Percentiles rank a stretch among this genome's conserved stretches.
phyloP scores from a whole-genome alignment of 2,113 vertebrate species.

The Sebastes schlegelii region DNA sequence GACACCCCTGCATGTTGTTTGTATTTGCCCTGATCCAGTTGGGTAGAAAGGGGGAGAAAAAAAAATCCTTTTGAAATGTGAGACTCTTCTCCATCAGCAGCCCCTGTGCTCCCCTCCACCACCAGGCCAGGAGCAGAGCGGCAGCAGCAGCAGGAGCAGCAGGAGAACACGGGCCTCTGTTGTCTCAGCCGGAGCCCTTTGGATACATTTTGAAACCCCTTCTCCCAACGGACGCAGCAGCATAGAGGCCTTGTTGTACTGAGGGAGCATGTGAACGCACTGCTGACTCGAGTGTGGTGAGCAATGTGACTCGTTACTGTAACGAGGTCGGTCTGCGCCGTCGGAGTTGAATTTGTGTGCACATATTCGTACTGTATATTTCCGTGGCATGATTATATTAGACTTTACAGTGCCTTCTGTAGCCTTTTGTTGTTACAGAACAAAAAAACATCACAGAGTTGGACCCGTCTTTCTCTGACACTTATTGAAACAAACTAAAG shows the following conservation, averaged over 20 bases:
- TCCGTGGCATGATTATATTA: no score
- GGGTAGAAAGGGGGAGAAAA: slow-evolving; percentile 25
- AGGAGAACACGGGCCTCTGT: slow-evolving; percentile 76
- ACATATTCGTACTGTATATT: no score
- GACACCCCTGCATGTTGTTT: slow-evolving; percentile 61
- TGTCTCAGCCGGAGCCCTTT: slow-evolving; percentile 72
- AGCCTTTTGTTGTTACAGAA: not conserved
- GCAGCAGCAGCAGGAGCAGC: slow-evolving; percentile 59
- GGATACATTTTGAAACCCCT: slow-evolving; percentile 66
- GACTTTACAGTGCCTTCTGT: not conserved
- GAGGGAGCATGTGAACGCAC: slow-evolving; percentile 81
- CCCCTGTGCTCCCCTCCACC: slow-evolving; percentile 51
- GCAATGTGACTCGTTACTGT: slow-evolving; percentile 77
- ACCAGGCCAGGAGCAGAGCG: slow-evolving; percentile 57
- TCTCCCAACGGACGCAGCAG: slow-evolving; percentile 60
- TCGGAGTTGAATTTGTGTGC: not conserved
- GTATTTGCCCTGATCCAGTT: slow-evolving; percentile 64
- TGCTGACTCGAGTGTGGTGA: slow-evolving; percentile 73
- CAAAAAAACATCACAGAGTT: not conserved
- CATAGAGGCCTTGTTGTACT: slow-evolving; percentile 76
- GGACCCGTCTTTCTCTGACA: not conserved
- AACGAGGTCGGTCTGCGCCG: slow-evolving; percentile 43
- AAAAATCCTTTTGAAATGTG: slow-evolving; percentile 75
- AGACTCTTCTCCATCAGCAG: slow-evolving; percentile 71
- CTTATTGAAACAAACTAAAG: not conserved